A percentile compares a stretch with the other conserved stretches of the same genome.
Conservation (phyloP, 2,888 invertebrate genomes). For the Leptarthrus brevirostris region DNA sequence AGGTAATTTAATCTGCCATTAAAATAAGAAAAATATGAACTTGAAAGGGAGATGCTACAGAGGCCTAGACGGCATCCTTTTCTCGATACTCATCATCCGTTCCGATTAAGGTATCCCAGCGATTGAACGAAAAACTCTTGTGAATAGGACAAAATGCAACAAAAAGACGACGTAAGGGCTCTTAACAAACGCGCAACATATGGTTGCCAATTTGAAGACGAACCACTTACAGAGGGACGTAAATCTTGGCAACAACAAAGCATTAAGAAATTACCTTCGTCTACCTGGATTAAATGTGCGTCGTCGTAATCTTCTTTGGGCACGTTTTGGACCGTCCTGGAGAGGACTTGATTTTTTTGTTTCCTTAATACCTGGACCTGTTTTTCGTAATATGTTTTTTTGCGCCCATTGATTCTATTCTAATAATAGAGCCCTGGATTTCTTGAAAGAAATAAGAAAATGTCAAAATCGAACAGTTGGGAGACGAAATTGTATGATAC, state of each 20-base stretch:
- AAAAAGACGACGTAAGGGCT: constrained; percentile 24
- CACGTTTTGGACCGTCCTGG: not conserved
- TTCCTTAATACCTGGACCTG: constrained; percentile 23
- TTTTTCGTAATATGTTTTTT: not conserved
- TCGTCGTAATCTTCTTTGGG: constrained; percentile 11
- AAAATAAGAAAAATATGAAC: constrained; percentile 6
- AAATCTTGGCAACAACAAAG: constrained; percentile 1
- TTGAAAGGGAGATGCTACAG: constrained; percentile 18
- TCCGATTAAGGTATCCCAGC: constrained; percentile 23
- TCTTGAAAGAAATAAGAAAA: constrained; percentile 16
- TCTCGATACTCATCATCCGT: constrained; percentile 17
- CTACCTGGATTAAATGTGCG: constrained; percentile 19
- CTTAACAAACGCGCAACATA: constrained; percentile 45
- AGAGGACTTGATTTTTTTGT: not conserved
- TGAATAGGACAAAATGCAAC: not conserved
- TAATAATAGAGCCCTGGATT: constrained; percentile 5
- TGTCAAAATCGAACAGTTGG: constrained; percentile 26
- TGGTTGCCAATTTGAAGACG: constrained; percentile 44
- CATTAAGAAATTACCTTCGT: not conserved
- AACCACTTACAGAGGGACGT: constrained; percentile 15
- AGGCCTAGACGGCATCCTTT: constrained; percentile 6
- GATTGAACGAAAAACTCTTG: constrained; percentile 3
- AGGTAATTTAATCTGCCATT: constrained; percentile 35
- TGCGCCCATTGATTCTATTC: constrained; percentile 1
- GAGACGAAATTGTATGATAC: not conserved